Evolutionary conservation across 2,113 vertebrate genomes (phyloP).

Genomic region (Formicarius rufipectus): DNA sequence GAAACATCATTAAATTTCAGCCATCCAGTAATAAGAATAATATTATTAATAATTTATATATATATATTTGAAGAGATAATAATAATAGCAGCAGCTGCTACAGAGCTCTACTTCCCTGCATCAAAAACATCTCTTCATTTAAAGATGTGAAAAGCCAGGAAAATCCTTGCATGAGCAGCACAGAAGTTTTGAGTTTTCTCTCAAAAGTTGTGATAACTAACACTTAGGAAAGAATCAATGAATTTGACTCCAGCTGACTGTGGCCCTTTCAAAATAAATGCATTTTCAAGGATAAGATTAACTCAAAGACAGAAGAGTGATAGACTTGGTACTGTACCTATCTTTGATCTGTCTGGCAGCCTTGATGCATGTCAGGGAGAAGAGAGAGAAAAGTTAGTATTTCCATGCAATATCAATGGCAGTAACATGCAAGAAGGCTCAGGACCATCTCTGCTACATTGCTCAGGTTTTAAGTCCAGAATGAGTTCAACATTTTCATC

Average conservation of each 20-base stretch:
- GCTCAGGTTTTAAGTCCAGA: conserved; percentile 35
- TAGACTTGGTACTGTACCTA: conserved; percentile 85
- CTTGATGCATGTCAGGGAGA: conserved; percentile 81
- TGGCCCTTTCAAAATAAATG: not conserved
- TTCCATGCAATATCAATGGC: conserved; percentile 78
- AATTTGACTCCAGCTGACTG: not conserved
- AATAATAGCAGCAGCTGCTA: not conserved
- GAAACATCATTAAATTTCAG: not conserved
- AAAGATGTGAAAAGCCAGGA: not conserved
- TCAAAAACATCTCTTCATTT: not conserved
- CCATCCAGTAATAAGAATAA: not conserved
- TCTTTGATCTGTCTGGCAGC: conserved; percentile 96
- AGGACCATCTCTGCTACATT: conserved; percentile 38
- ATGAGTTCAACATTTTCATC: not conserved
- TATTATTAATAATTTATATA: not conserved
- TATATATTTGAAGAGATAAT: not conserved
- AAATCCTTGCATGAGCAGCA: not conserved
- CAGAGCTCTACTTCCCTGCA: not conserved
- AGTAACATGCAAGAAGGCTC: conserved; percentile 72
- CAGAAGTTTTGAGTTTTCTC: not conserved
- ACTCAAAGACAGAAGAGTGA: conserved; percentile 61
- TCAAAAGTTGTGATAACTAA: not conserved
- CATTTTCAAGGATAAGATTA: conserved; percentile 38
- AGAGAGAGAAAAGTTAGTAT: conserved; percentile 84
- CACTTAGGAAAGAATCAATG: not conserved